These are phyloP conservation scores for Athalia cordata DNA, from an alignment of 2,888 invertebrate genomes.

Conservation along the genomic window DNA sequence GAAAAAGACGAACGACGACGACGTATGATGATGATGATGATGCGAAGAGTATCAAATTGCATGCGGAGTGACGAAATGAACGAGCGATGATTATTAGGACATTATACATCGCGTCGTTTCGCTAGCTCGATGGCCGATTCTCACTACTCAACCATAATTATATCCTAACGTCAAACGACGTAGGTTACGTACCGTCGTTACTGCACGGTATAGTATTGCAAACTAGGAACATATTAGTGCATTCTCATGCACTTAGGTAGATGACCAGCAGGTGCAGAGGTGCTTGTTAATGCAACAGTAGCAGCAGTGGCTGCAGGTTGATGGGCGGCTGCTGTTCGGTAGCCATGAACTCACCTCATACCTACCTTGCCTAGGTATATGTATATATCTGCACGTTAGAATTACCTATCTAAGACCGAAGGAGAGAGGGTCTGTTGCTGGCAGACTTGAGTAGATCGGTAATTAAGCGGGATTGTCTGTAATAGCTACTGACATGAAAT, in stretches of 20 bases:
- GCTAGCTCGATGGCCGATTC: too few species aligned
- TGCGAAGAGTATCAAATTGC: too few species aligned
- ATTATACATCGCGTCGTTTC: too few species aligned
- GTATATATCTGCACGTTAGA: not conserved
- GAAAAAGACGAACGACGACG: not conserved
- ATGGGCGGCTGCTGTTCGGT: too few species aligned
- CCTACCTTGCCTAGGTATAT: too few species aligned
- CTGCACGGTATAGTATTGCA: not conserved
- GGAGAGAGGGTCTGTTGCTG: not conserved
- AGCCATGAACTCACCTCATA: too few species aligned
- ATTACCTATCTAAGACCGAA: not conserved
- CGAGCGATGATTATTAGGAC: too few species aligned
- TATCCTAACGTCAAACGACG: too few species aligned
- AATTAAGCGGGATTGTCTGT: slow-evolving; percentile 18
- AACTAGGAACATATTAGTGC: not conserved
- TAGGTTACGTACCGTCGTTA: too few species aligned
- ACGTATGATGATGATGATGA: not conserved
- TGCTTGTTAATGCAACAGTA: not conserved
- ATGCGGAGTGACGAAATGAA: too few species aligned
- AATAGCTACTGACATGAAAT: slow-evolving; percentile 14
- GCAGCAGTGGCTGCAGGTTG: not conserved
- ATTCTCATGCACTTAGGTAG: not conserved
- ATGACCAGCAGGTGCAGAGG: too few species aligned
- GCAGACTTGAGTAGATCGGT: not conserved
- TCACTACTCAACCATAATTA: too few species aligned